phyloP scores from a whole-genome alignment of 2,888 invertebrate species.

The Abscondita cerata region DNA sequence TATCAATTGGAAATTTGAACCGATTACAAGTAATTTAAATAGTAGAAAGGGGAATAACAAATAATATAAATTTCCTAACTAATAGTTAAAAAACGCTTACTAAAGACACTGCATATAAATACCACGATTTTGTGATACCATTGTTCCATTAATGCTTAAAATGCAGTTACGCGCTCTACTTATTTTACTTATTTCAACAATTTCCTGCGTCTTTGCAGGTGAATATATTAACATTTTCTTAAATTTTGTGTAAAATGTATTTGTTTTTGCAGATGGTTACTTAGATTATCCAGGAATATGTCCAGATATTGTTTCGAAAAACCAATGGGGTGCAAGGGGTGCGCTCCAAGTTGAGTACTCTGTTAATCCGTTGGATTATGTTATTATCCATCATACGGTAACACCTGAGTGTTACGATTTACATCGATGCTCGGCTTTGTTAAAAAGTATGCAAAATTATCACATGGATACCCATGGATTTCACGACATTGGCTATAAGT shows the following conservation, averaged over 20 bases:
- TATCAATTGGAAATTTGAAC: too few relatives aligned
- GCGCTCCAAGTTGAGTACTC: slow-evolving; percentile 62
- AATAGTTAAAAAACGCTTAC: too few relatives aligned
- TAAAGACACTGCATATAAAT: too few relatives aligned
- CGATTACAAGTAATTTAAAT: too few relatives aligned
- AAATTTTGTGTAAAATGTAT: neutral
- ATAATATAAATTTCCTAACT: too few relatives aligned
- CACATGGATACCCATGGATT: slow-evolving; percentile 62
- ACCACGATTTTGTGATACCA: too few relatives aligned
- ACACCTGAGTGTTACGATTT: slow-evolving; percentile 59
- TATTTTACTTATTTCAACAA: neutral
- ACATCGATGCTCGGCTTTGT: slow-evolving; percentile 56
- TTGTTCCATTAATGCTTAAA: too few relatives aligned
- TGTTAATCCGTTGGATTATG: slow-evolving; percentile 62
- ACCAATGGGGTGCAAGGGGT: slow-evolving; percentile 66
- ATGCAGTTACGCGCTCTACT: too few relatives aligned
- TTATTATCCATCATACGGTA: slow-evolving; percentile 66
- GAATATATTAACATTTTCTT: neutral
- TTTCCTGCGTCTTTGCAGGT: neutral
- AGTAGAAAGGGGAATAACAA: too few relatives aligned
- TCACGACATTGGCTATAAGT: slow-evolving; percentile 68
- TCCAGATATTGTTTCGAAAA: slow-evolving; percentile 63
- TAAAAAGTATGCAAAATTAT: slow-evolving; percentile 61
- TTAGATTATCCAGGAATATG: slow-evolving; percentile 50
- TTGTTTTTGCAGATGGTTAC: neutral